A percentile compares a stretch with the other conserved stretches of the same genome.
These are phyloP conservation scores for Betta splendens DNA, from an alignment of 2,797 vertebrate genomes.

Conservation along the genomic window DNA sequence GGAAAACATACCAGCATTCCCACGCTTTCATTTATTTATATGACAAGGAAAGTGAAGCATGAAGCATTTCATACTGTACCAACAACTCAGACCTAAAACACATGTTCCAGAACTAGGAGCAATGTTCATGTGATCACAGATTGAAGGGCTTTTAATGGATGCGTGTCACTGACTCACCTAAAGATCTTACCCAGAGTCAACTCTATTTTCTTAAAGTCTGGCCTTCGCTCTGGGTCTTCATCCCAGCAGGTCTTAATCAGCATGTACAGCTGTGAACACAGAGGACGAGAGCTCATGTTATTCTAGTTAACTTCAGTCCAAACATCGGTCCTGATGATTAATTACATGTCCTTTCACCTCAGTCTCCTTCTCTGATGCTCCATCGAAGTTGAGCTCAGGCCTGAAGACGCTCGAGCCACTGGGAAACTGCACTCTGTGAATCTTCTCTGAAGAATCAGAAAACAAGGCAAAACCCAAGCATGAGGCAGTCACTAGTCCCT, in stretches of 20 bases:
- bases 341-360: conserved; percentile 89
- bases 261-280: conserved; percentile 81
- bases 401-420: conserved; percentile 79
- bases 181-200: conserved; percentile 90
- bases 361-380: conserved; percentile 82
- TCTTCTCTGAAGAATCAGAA: conserved; percentile 84
- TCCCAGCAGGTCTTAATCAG: conserved; percentile 95
- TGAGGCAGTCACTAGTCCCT: background rate
- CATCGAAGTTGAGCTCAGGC: conserved; percentile 88
- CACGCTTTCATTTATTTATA: too few relatives aligned
- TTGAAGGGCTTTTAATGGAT: background rate
- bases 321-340: too few relatives aligned
- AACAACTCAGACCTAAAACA: too few relatives aligned
- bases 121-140: background rate
- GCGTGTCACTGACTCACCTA: conserved; percentile 79
- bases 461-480: background rate
- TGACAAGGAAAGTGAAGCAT: too few relatives aligned
- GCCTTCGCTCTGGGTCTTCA: conserved; percentile 95
- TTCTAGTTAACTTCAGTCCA: too few relatives aligned
- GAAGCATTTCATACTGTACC: too few relatives aligned
- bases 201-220: conserved; percentile 96
- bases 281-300: rapidly evolving
- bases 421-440: conserved; percentile 85
- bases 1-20: background rate
- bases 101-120: too few relatives aligned